phyloP scores from a whole-genome alignment of 2,888 invertebrate species.

The Chouioia cunea region DNA sequence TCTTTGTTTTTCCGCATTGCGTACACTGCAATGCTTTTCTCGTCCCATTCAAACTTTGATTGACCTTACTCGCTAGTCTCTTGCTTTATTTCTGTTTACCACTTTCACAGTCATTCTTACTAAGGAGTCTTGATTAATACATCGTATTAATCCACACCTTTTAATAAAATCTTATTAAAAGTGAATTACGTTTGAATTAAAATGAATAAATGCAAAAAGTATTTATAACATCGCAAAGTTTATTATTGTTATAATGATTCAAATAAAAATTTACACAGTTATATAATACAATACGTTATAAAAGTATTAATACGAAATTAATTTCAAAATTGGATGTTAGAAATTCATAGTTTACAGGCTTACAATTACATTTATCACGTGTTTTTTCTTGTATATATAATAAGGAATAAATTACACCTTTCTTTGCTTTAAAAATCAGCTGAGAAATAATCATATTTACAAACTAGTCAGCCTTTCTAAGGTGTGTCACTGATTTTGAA shows the following conservation, averaged over 20 bases:
- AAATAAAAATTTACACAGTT: constrained; percentile 27
- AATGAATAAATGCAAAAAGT: background rate
- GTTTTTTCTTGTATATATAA: background rate
- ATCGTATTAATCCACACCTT: background rate
- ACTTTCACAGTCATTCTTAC: background rate
- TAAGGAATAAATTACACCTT: constrained; percentile 20
- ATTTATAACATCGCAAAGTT: constrained; percentile 25
- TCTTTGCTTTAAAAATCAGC: constrained; percentile 7
- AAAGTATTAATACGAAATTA: constrained; percentile 8
- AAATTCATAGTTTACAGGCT: constrained; percentile 11
- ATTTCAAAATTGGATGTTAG: constrained; percentile 15
- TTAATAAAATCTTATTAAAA: background rate
- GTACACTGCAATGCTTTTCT: no score
- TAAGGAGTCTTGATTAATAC: background rate
- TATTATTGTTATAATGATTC: constrained; percentile 8
- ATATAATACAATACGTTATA: constrained; percentile 12
- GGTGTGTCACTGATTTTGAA: background rate
- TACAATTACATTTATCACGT: constrained; percentile 15
- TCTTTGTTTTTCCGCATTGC: no score
- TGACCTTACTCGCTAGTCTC: no score
- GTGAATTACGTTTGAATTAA: no score
- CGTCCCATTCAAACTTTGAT: no score
- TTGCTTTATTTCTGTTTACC: background rate
- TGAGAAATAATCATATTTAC: constrained; percentile 24
- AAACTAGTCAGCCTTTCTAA: constrained; percentile 30